Evolutionary conservation across 1,140 invertebrate genomes (phyloP).

Genomic region (Argopecten irradians): DNA sequence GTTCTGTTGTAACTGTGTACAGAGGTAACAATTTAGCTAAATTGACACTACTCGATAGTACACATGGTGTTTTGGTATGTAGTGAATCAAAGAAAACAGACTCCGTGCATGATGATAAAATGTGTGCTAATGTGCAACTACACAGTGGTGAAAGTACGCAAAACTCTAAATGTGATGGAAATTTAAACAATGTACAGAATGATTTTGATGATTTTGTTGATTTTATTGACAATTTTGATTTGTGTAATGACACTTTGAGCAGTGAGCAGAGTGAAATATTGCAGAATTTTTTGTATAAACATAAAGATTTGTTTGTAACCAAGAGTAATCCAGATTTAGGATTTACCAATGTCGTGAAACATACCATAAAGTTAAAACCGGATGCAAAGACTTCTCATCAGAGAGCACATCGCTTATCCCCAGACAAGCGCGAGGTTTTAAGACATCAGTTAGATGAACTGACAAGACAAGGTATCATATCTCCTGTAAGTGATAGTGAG

Average conservation of each 20-base stretch:
- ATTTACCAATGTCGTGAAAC: conserved; percentile 33
- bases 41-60: not conserved
- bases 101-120: not conserved
- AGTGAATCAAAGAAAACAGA: not conserved
- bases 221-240: conserved; percentile 1
- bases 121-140: not conserved
- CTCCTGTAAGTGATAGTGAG: conserved; percentile 28
- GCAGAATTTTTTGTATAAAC: not conserved
- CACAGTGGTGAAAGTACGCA: not conserved
- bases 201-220: not conserved
- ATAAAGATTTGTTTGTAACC: conserved; percentile 40
- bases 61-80: not conserved
- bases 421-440: conserved; percentile 32
- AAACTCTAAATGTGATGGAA: not conserved
- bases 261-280: not conserved
- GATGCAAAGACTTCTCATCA: conserved; percentile 33
- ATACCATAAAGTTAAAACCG: conserved; percentile 29
- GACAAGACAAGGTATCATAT: conserved; percentile 27
- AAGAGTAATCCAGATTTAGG: conserved; percentile 18
- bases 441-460: conserved; percentile 36
- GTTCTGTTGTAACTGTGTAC: not conserved
- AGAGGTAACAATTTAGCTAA: conserved; percentile 25
- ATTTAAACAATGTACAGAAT: not conserved
- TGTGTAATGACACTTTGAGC: not conserved
- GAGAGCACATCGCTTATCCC: conserved; percentile 31